Conservation (phyloP, 1,140 invertebrate genomes). For the Dendroctonus ponderosae region DNA sequence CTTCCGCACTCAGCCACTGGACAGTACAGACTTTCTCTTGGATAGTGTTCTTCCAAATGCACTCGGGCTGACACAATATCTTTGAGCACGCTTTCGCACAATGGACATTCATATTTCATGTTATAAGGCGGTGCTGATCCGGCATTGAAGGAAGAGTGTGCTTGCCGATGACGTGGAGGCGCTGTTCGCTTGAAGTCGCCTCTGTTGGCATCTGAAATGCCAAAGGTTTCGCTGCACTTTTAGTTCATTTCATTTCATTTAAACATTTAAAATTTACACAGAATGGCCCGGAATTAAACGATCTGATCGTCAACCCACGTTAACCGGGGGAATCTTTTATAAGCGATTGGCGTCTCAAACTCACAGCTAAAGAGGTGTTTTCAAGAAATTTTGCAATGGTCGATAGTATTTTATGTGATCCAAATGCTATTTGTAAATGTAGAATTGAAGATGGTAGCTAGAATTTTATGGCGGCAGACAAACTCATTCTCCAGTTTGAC, state of each 20-base stretch:
- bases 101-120: conserved; percentile 62
- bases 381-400: too few relatives aligned
- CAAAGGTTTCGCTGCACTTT: conserved; percentile 45
- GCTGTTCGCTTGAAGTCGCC: conserved; percentile 14
- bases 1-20: conserved; percentile 71
- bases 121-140: conserved; percentile 10
- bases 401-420: too few relatives aligned
- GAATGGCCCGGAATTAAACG: too few relatives aligned
- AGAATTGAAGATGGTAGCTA: too few relatives aligned
- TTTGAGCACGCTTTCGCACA: conserved; percentile 65
- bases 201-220: conserved; percentile 52
- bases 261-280: conserved; percentile 1
- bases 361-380: too few relatives aligned
- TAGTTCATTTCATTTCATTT: conserved; percentile 28
- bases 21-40: conserved; percentile 74
- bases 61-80: conserved; percentile 65
- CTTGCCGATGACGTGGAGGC: conserved; percentile 18
- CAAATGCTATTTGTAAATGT: too few relatives aligned
- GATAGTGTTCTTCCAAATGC: conserved; percentile 78
- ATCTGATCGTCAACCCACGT: too few relatives aligned
- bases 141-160: neutral
- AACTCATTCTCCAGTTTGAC: too few relatives aligned
- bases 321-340: too few relatives aligned
- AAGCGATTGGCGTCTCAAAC: too few relatives aligned
- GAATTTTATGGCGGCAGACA: too few relatives aligned